Evolutionary conservation across 2,797 vertebrate species (phyloP).

Genomic region (Rhabdomys pumilio): DNA sequence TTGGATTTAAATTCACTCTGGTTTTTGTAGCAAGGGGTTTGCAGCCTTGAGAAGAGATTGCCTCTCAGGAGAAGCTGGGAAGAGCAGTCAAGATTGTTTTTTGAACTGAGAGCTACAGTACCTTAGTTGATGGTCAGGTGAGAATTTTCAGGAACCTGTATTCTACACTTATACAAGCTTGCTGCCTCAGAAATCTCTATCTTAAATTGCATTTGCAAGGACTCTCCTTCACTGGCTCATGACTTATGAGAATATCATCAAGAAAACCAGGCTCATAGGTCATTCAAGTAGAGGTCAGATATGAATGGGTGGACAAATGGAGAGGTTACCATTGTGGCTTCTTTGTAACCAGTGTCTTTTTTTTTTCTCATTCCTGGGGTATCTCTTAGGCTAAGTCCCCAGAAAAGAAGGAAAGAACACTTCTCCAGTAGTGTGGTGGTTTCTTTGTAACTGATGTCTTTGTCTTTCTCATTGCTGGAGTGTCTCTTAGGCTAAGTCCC

Average conservation of each 20-base stretch:
- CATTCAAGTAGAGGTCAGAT: conserved; percentile 52
- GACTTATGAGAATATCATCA: neutral
- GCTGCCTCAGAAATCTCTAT: neutral
- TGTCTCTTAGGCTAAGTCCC: conserved; percentile 73
- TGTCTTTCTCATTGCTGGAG: conserved; percentile 51
- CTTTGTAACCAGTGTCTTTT: conserved; percentile 71
- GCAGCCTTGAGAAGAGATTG: neutral
- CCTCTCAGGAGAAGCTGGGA: neutral
- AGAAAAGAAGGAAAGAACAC: conserved; percentile 68
- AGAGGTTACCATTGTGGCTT: conserved; percentile 5
- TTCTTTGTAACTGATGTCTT: conserved; percentile 66
- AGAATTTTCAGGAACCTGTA: neutral
- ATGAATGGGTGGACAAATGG: conserved; percentile 66
- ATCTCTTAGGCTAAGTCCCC: conserved; percentile 72
- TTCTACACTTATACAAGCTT: neutral
- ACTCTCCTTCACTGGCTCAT: neutral
- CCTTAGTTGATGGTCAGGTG: neutral
- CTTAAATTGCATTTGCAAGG: neutral
- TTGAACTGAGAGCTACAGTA: neutral
- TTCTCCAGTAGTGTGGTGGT: conserved; percentile 9
- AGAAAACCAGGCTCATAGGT: neutral
- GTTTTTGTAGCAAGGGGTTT: neutral
- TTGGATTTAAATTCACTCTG: neutral
- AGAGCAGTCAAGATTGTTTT: neutral
- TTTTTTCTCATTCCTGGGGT: conserved; percentile 41